Conservation (phyloP, 2,797 vertebrate genomes). For the Clamator glandarius region DNA sequence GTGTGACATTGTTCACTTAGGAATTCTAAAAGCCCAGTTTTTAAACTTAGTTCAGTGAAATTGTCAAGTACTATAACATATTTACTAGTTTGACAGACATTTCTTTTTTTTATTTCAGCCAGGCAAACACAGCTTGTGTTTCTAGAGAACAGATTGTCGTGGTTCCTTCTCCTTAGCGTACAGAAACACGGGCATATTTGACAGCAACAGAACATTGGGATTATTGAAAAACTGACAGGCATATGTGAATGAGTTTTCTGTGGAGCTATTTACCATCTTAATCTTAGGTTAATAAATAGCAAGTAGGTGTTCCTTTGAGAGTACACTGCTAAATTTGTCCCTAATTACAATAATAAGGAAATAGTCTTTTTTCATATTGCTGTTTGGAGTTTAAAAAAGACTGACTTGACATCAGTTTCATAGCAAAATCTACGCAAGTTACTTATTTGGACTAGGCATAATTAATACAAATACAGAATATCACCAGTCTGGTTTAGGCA, state of each 20-base stretch:
- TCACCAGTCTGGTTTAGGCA: neutral
- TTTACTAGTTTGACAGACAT: slow-evolving; percentile 71
- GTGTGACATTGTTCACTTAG: neutral
- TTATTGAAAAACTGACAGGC: neutral
- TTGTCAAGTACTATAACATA: slow-evolving; percentile 64
- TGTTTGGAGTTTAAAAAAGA: neutral
- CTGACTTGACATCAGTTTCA: neutral
- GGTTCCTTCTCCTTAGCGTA: slow-evolving; percentile 51
- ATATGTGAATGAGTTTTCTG: neutral
- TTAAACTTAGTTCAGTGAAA: slow-evolving; percentile 51
- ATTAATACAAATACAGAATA: neutral
- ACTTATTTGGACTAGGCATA: neutral
- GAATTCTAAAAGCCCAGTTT: neutral
- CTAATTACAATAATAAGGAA: neutral
- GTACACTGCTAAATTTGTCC: neutral
- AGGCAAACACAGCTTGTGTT: slow-evolving; percentile 77
- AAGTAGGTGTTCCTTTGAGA: neutral
- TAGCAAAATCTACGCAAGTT: neutral
- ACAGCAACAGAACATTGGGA: slow-evolving; percentile 3
- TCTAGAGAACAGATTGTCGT: slow-evolving; percentile 71
- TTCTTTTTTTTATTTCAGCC: slow-evolving; percentile 49
- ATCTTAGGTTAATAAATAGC: neutral
- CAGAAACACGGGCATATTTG: slow-evolving; percentile 56
- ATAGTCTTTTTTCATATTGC: neutral
- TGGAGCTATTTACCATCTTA: neutral